Evolutionary conservation across 1,140 invertebrate genomes (phyloP).

Genomic region (Drosophila paulistorum): DNA sequence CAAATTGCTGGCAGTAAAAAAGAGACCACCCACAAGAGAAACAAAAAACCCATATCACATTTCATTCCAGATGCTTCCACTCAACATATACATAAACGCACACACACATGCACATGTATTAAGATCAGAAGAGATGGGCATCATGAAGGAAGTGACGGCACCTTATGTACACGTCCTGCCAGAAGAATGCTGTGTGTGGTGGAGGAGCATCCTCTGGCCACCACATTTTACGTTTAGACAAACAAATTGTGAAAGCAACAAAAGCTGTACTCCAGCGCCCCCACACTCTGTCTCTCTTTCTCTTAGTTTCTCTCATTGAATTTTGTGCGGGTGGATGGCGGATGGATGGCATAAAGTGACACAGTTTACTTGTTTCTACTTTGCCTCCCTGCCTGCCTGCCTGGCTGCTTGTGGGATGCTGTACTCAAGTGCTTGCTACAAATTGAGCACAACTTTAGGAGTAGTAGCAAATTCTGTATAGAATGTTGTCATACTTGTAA

Average conservation of each 20-base stretch:
- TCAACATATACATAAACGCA: neutral
- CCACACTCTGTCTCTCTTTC: neutral
- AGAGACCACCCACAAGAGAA: constrained; percentile 14
- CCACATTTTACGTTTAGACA: constrained; percentile 46
- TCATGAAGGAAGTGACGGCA: constrained; percentile 49
- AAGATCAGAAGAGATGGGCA: constrained; percentile 18
- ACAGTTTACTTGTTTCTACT: constrained; percentile 55
- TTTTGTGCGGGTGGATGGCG: constrained; percentile 24
- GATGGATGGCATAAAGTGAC: constrained; percentile 43
- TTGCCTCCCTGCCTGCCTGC: constrained; percentile 10
- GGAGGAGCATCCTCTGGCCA: neutral
- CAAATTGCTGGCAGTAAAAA: constrained; percentile 7
- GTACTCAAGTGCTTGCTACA: constrained; percentile 64
- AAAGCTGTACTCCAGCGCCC: constrained; percentile 23
- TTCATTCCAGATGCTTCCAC: constrained; percentile 40
- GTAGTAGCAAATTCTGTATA: constrained; percentile 15
- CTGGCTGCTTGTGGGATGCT: constrained; percentile 28
- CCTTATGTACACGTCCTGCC: constrained; percentile 4
- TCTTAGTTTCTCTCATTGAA: neutral
- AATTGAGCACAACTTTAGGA: constrained; percentile 70
- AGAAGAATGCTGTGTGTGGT: neutral
- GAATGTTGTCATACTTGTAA: constrained; percentile 29
- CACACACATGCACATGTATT: constrained; percentile 22
- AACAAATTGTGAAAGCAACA: constrained; percentile 59
- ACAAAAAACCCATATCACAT: constrained; percentile 36